phyloP scores from a whole-genome alignment of 1,140 invertebrate genomes.

The Drosophila athabasca region DNA sequence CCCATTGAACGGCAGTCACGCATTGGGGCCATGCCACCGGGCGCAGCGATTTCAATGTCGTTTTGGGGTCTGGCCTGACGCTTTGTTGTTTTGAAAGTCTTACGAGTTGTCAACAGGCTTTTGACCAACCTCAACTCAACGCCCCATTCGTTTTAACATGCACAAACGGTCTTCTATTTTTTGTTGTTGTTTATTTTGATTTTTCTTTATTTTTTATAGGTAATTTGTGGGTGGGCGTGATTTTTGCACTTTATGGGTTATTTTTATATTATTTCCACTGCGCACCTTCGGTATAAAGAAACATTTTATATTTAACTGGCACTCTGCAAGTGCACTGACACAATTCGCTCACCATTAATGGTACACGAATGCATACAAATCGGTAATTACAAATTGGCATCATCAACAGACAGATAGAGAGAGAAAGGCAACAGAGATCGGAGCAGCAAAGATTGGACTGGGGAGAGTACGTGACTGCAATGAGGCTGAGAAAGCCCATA shows the following conservation, averaged over 20 bases:
- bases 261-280: slow-evolving; percentile 43
- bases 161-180: slow-evolving; percentile 50
- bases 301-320: slow-evolving; percentile 52
- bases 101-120: slow-evolving; percentile 42
- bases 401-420: background rate
- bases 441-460: slow-evolving; percentile 21
- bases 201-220: slow-evolving; percentile 39
- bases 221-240: slow-evolving; percentile 48
- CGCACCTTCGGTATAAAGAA: slow-evolving; percentile 49
- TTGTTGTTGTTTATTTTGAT: slow-evolving; percentile 32
- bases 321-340: slow-evolving; percentile 67
- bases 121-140: slow-evolving; percentile 71
- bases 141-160: slow-evolving; percentile 51
- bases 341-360: slow-evolving; percentile 49
- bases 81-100: slow-evolving; percentile 54
- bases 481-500: slow-evolving; percentile 28
- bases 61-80: slow-evolving; percentile 22
- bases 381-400: slow-evolving; percentile 46
- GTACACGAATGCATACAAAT: slow-evolving; percentile 64
- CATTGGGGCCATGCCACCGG: slow-evolving; percentile 22
- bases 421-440: slow-evolving; percentile 45
- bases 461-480: slow-evolving; percentile 23
- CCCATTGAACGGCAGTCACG: slow-evolving; percentile 13
- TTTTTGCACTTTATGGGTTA: slow-evolving; percentile 62
- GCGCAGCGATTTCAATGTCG: slow-evolving; percentile 58